phyloP scores from a whole-genome alignment of 1,140 invertebrate genomes.

The Gryon sp. region DNA sequence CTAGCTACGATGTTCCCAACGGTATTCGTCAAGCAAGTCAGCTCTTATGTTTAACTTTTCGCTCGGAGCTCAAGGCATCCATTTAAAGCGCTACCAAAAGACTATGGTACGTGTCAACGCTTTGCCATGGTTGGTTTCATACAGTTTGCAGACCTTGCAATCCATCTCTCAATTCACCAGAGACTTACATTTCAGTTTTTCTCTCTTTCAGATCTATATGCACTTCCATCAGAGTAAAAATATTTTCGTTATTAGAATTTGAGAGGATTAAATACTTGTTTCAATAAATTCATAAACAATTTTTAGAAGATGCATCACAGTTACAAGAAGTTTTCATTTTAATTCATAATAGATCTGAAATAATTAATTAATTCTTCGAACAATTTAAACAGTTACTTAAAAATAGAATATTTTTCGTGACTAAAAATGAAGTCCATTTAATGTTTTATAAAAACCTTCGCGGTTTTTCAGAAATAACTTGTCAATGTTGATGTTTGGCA shows the following conservation, averaged over 20 bases:
- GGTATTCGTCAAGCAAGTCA: slow-evolving; percentile 29
- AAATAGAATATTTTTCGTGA: too few relatives aligned
- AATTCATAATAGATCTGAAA: too few relatives aligned
- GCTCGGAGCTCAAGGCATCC: slow-evolving; percentile 25
- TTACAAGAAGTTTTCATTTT: too few relatives aligned
- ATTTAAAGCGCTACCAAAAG: slow-evolving; percentile 34
- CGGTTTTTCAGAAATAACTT: slow-evolving; percentile 28
- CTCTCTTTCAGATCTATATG: slow-evolving; percentile 15
- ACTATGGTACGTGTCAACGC: slow-evolving; percentile 27
- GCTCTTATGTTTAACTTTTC: slow-evolving; percentile 41
- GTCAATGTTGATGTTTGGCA: slow-evolving; percentile 6
- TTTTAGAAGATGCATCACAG: too few relatives aligned
- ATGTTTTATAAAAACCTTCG: neutral
- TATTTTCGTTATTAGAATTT: too few relatives aligned
- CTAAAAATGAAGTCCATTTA: too few relatives aligned
- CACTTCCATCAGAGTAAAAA: neutral
- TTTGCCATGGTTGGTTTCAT: slow-evolving; percentile 19
- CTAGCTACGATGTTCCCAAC: slow-evolving; percentile 21
- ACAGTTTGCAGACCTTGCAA: slow-evolving; percentile 28
- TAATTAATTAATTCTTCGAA: too few relatives aligned
- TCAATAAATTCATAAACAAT: too few relatives aligned
- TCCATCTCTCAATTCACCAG: slow-evolving; percentile 19
- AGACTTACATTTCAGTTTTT: slow-evolving; percentile 33
- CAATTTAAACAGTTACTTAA: too few relatives aligned
- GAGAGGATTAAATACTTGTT: too few relatives aligned